Percentiles rank a stretch among this genome's conserved stretches.
Evolutionary conservation across 2,797 vertebrate genomes (phyloP).

Genomic region (Trematomus bernacchii): DNA sequence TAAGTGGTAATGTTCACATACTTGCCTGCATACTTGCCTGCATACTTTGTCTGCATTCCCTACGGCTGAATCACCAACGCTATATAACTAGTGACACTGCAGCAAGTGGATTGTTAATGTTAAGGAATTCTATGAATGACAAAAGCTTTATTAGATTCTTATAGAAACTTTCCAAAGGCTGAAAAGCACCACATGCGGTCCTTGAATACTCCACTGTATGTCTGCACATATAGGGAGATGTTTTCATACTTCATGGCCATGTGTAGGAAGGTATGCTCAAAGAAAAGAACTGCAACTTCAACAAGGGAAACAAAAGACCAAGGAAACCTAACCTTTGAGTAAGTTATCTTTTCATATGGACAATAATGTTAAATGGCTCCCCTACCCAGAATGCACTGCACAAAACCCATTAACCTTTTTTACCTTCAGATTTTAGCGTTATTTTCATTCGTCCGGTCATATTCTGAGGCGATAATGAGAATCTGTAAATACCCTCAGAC

Average conservation of each 20-base stretch:
- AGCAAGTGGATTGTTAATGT: no score
- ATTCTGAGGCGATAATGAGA: conserved; percentile 77
- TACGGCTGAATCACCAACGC: background rate
- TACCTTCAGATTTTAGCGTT: background rate
- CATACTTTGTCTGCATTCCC: background rate
- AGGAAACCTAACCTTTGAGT: background rate
- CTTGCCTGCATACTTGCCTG: background rate
- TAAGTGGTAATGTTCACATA: background rate
- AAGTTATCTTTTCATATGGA: background rate
- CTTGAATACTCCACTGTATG: background rate
- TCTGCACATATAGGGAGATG: background rate
- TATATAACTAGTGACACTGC: background rate
- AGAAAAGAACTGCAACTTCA: no score
- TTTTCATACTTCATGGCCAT: background rate
- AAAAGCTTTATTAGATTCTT: background rate
- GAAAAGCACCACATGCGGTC: background rate
- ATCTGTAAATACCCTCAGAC: conserved; percentile 80
- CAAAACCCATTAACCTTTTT: background rate
- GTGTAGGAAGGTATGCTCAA: background rate
- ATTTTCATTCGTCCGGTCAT: conserved; percentile 11
- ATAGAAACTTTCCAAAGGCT: background rate
- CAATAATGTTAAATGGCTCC: no score
- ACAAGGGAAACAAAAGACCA: background rate
- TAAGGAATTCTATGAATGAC: no score
- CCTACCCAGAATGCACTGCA: conserved; percentile 22